phyloP scores from a whole-genome alignment of 2,888 invertebrate species.

The Diaperis boleti region DNA sequence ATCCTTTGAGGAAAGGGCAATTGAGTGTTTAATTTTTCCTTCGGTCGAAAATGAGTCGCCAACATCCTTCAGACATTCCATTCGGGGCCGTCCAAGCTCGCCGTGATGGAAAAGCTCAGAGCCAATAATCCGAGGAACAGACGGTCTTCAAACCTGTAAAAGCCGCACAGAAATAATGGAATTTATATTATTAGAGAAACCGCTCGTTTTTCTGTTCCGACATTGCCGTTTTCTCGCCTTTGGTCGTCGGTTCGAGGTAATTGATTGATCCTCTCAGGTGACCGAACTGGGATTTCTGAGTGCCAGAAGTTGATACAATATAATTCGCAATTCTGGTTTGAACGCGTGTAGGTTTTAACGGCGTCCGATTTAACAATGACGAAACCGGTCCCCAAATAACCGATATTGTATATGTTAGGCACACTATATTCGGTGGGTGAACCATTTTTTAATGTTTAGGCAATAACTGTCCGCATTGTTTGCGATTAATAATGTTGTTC shows the following conservation, averaged over 20 bases:
- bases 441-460: too few species aligned
- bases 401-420: background rate
- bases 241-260: conserved; percentile 3
- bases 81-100: conserved; percentile 17
- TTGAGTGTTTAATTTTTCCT: background rate
- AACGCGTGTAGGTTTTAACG: background rate
- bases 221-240: conserved; percentile 12
- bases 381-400: background rate
- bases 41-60: background rate
- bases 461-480: too few species aligned
- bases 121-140: conserved; percentile 30
- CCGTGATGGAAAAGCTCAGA: conserved; percentile 18
- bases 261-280: conserved; percentile 26
- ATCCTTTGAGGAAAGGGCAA: too few species aligned
- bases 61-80: conserved; percentile 3
- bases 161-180: conserved; percentile 34
- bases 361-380: background rate
- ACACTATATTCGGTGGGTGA: too few species aligned
- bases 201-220: conserved; percentile 13
- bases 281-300: background rate
- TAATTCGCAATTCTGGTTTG: background rate
- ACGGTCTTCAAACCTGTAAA: conserved; percentile 29
- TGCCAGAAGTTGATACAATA: background rate
- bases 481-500: too few species aligned
- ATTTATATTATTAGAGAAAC: conserved; percentile 32